phyloP scores from a whole-genome alignment of 2,888 invertebrate species.

The Pardosa pseudoannulata region DNA sequence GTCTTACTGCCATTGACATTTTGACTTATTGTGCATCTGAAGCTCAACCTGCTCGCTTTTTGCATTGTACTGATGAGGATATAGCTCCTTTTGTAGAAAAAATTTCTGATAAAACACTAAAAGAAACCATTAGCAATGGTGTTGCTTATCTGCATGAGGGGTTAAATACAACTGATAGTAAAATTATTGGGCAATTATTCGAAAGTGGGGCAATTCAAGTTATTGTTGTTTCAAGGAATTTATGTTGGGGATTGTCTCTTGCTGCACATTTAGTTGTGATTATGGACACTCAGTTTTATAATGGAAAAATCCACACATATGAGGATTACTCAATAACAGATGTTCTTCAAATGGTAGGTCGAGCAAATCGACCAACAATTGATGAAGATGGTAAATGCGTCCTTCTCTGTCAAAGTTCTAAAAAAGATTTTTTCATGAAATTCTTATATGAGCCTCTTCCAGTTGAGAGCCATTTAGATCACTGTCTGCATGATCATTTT shows the following conservation, averaged over 20 bases:
- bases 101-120: constrained; percentile 91
- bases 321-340: constrained; percentile 99
- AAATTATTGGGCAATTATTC: constrained; percentile 94
- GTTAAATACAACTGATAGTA: constrained; percentile 87
- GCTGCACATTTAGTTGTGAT: constrained; percentile 95
- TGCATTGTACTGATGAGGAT: constrained; percentile 91
- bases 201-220: constrained; percentile 94
- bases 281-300: constrained; percentile 96
- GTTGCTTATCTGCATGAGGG: constrained; percentile 99
- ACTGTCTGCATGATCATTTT: constrained; percentile 98
- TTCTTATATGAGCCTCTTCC: constrained; percentile 97
- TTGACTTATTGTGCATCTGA: constrained; percentile 95
- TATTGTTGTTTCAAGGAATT: constrained; percentile 92
- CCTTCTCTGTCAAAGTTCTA: constrained; percentile 96
- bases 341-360: constrained; percentile 97
- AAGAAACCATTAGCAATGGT: constrained; percentile 94
- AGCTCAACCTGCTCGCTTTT: constrained; percentile 89
- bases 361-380: constrained; percentile 93
- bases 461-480: constrained; percentile 98
- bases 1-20: constrained; percentile 96
- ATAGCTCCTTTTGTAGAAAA: constrained; percentile 92
- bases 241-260: constrained; percentile 94
- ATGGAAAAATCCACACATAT: constrained; percentile 87
- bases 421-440: constrained; percentile 99
- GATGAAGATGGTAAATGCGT: constrained; percentile 96